Percentiles rank a stretch among this genome's conserved stretches.
Conservation (phyloP, 2,797 vertebrate genomes). For the Sebastes melanostomus region DNA sequence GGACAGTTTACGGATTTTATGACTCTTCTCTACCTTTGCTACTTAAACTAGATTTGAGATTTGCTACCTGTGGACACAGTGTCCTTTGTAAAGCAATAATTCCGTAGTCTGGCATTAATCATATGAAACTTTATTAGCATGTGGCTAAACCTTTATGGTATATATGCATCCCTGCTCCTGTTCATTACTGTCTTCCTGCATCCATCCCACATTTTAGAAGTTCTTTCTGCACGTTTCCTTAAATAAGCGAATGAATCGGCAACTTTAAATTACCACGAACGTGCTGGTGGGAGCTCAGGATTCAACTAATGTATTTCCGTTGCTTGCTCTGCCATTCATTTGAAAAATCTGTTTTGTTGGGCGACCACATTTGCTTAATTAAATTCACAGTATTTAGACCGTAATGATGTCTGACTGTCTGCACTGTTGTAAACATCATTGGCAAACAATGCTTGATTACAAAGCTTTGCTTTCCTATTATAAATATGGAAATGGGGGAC, state of each 20-base stretch:
- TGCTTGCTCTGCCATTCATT: constrained; percentile 30
- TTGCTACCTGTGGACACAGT: background rate
- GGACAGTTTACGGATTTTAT: background rate
- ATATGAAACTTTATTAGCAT: background rate
- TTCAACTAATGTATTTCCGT: constrained; percentile 5
- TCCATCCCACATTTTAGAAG: background rate
- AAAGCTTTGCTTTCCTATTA: constrained; percentile 53
- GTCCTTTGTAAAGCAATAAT: background rate
- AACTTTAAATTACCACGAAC: background rate
- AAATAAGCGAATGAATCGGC: constrained; percentile 8
- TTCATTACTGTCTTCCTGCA: background rate
- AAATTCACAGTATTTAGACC: constrained; percentile 61
- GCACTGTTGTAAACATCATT: constrained; percentile 58
- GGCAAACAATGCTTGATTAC: constrained; percentile 66
- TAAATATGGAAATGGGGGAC: constrained; percentile 62
- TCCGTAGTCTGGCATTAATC: background rate
- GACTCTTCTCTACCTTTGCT: background rate
- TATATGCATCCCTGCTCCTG: background rate
- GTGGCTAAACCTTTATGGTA: background rate
- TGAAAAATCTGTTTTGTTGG: constrained; percentile 53
- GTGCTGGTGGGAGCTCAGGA: background rate
- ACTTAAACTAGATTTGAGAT: background rate
- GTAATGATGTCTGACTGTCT: constrained; percentile 71
- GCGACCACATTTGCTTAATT: constrained; percentile 62
- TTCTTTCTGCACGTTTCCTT: background rate